Evolutionary conservation across 2,888 invertebrate genomes (phyloP).

Genomic region (Mesoligia furuncula): DNA sequence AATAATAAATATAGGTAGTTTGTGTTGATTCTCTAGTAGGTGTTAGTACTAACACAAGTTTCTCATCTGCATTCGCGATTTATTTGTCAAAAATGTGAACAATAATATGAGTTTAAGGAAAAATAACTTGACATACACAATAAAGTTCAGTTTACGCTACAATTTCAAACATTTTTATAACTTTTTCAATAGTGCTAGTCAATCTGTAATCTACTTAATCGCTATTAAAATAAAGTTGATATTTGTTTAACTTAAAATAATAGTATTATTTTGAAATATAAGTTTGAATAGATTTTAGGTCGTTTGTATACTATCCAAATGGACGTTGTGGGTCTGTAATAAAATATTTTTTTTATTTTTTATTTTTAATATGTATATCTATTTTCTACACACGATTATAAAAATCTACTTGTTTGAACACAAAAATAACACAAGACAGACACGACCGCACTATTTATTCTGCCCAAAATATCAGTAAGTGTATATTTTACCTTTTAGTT

Average conservation of each 20-base stretch:
- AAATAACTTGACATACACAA: too few relatives aligned
- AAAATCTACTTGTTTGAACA: not conserved
- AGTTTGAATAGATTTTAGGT: too few relatives aligned
- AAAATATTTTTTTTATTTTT: not conserved
- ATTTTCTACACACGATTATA: not conserved
- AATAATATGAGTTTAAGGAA: too few relatives aligned
- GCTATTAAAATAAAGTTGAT: too few relatives aligned
- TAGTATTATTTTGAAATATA: too few relatives aligned
- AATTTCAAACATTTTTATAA: too few relatives aligned
- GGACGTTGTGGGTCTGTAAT: not conserved
- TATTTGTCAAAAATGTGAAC: too few relatives aligned
- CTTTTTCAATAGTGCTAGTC: too few relatives aligned
- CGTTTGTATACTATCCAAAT: not conserved
- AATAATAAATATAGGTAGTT: not conserved
- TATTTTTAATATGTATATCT: not conserved
- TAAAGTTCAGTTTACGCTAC: too few relatives aligned
- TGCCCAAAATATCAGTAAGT: slow-evolving; percentile 22
- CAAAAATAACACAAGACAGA: slow-evolving; percentile 11
- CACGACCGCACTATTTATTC: slow-evolving; percentile 17
- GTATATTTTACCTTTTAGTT: slow-evolving; percentile 53
- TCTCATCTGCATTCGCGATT: too few relatives aligned
- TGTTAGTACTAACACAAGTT: not conserved
- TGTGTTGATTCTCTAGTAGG: not conserved
- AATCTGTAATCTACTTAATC: too few relatives aligned
- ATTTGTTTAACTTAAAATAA: too few relatives aligned